Evolutionary conservation across 2,888 invertebrate species (phyloP).

Genomic region (Philhelius pedissequus): DNA sequence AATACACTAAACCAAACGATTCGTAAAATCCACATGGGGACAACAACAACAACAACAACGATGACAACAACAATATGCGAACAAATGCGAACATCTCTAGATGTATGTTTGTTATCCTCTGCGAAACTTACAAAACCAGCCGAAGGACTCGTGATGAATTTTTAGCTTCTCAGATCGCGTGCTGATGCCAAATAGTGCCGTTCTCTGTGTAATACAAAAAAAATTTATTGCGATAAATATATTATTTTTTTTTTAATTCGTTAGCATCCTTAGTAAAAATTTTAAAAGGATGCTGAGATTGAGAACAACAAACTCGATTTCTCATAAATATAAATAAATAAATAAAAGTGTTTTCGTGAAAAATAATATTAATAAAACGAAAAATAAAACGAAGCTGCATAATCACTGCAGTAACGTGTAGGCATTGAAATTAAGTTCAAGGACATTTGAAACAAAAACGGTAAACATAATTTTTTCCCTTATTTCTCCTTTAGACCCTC

Average conservation of each 20-base stretch:
- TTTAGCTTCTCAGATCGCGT: conserved; percentile 68
- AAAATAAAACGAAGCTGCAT: conserved; percentile 39
- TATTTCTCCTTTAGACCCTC: not conserved
- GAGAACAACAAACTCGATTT: conserved; percentile 23
- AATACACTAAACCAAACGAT: conserved; percentile 48
- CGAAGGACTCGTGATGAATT: conserved; percentile 56
- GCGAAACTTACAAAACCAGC: conserved; percentile 59
- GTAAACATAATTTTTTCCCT: conserved; percentile 40
- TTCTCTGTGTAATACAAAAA: conserved; percentile 56
- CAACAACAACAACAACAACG: conserved; percentile 55
- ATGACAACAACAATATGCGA: conserved; percentile 35
- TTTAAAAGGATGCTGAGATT: conserved; percentile 45
- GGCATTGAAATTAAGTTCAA: conserved; percentile 66
- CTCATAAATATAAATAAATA: conserved; percentile 1
- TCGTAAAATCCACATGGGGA: conserved; percentile 44
- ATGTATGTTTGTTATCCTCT: conserved; percentile 65
- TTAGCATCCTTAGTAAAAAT: not conserved
- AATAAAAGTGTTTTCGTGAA: conserved; percentile 16
- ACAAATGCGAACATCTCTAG: conserved; percentile 60
- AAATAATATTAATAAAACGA: too few species aligned
- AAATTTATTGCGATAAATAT: conserved; percentile 15
- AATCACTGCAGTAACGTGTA: conserved; percentile 63
- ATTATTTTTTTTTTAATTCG: not conserved
- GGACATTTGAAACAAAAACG: conserved; percentile 59
- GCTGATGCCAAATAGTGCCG: conserved; percentile 66